A percentile compares a stretch with the other conserved stretches of the same genome.
Evolutionary conservation across 2,113 vertebrate species (phyloP).

Genomic region (Rissa tridactyla): DNA sequence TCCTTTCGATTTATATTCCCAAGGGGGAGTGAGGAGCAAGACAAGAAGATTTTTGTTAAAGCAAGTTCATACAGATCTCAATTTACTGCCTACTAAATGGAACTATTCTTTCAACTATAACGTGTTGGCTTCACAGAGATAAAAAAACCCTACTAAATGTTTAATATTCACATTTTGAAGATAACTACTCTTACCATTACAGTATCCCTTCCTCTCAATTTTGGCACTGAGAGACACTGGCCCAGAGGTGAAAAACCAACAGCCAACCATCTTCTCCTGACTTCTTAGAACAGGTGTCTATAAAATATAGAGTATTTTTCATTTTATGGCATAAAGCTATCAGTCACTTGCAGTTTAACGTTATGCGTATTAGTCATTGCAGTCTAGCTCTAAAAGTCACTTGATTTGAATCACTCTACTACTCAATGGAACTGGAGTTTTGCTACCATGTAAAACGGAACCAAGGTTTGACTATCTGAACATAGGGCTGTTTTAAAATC

Average conservation of each 20-base stretch:
- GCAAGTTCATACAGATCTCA: not conserved
- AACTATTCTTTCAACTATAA: not conserved
- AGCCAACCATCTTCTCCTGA: constrained; percentile 84
- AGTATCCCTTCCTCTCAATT: constrained; percentile 84
- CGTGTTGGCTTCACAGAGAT: not conserved
- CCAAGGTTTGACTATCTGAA: not conserved
- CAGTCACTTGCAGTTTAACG: not conserved
- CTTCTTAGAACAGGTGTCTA: constrained; percentile 79
- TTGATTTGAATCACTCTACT: not conserved
- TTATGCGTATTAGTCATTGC: not conserved
- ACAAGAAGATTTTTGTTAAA: not conserved
- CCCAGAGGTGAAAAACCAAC: constrained; percentile 84
- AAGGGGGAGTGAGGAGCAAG: not conserved
- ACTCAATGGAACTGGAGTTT: not conserved
- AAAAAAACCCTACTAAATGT: not conserved
- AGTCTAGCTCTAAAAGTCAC: not conserved
- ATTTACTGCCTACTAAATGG: not conserved
- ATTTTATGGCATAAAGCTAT: constrained; percentile 1
- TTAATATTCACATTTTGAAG: not conserved
- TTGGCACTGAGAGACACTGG: constrained; percentile 84
- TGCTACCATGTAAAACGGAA: not conserved
- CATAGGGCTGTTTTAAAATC: not conserved
- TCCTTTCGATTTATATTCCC: not conserved
- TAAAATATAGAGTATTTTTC: constrained; percentile 45
- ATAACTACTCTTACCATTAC: constrained; percentile 76